These are phyloP conservation scores for Argyra leucocephala DNA, from an alignment of 2,888 invertebrate species.

Conservation along the genomic window DNA sequence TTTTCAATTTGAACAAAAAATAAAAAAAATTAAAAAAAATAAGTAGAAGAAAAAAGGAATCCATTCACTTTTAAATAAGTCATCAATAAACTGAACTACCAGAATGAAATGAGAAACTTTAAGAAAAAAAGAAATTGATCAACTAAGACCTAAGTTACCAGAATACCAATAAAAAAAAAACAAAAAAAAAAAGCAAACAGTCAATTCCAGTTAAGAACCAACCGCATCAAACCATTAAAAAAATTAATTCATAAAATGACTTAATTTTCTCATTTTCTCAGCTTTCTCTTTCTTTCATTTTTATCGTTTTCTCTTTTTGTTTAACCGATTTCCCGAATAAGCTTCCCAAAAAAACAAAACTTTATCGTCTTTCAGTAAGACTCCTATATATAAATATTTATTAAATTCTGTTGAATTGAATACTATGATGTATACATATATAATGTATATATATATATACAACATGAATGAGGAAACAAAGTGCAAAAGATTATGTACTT, in stretches of 20 bases:
- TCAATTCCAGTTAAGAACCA: too few species aligned
- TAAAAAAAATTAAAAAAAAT: background rate
- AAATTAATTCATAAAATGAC: background rate
- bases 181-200: background rate
- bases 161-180: background rate
- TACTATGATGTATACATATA: too few species aligned
- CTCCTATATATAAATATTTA: too few species aligned
- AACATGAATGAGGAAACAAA: background rate
- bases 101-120: background rate
- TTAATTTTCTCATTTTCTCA: background rate
- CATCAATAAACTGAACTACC: background rate
- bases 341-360: background rate
- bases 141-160: too few species aligned
- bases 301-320: background rate
- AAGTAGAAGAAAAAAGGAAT: too few species aligned
- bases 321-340: background rate
- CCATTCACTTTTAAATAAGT: background rate
- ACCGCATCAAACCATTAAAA: conserved; percentile 1
- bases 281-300: background rate
- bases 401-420: too few species aligned
- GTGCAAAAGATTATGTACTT: background rate
- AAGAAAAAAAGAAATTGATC: background rate
- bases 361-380: background rate
- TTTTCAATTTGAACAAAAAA: too few species aligned
- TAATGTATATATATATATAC: background rate